Percentiles rank a stretch among this genome's conserved stretches.
Conservation (phyloP, 1,140 invertebrate genomes). For the Neuroterus valhalla region DNA sequence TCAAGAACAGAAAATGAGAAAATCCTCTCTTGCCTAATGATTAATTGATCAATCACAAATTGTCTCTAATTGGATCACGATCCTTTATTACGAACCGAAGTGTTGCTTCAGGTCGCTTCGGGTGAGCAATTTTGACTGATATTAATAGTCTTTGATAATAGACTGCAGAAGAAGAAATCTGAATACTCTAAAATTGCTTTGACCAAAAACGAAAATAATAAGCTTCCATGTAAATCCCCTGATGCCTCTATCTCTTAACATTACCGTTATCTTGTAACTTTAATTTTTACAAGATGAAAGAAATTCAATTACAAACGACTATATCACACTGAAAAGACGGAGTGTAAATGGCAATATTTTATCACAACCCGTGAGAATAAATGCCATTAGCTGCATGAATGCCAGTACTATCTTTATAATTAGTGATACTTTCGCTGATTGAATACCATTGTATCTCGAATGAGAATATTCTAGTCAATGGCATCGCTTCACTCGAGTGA, state of each 20-base stretch:
- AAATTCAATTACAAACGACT: too few species aligned
- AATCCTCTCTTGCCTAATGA: not conserved
- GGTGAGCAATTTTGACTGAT: constrained; percentile 3
- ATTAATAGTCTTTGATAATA: constrained; percentile 6
- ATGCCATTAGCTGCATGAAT: not conserved
- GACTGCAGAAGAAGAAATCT: not conserved
- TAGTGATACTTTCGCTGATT: constrained; percentile 3
- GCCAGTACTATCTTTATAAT: not conserved
- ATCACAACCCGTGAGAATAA: not conserved
- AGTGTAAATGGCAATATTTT: constrained; percentile 5
- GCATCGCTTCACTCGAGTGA: not conserved
- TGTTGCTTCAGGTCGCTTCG: not conserved
- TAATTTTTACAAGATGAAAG: too few species aligned
- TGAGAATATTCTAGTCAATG: not conserved
- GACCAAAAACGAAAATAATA: too few species aligned
- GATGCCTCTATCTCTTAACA: too few species aligned
- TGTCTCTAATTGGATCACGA: not conserved
- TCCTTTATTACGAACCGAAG: not conserved
- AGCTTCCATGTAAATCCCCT: too few species aligned
- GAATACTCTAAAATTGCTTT: not conserved
- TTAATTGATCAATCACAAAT: not conserved
- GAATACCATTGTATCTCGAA: not conserved
- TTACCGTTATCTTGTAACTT: too few species aligned
- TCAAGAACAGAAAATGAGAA: too few species aligned
- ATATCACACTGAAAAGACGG: not conserved